phyloP scores from a whole-genome alignment of 2,113 vertebrate species.

The Eubucco bourcierii region DNA sequence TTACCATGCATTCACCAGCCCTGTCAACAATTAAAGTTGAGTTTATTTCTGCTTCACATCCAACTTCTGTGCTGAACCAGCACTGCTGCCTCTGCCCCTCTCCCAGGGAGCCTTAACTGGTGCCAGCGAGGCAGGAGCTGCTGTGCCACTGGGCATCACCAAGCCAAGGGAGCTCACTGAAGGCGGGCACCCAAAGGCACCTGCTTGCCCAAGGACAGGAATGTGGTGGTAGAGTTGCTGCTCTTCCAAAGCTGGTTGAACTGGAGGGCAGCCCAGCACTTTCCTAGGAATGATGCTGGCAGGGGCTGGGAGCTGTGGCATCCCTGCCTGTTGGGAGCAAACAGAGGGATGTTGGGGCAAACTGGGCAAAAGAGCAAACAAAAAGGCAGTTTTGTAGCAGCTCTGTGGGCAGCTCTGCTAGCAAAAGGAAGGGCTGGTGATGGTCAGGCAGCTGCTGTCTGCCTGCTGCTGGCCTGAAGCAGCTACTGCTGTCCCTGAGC shows the following conservation, averaged over 20 bases:
- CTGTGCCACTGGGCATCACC: accelerated
- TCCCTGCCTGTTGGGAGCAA: not conserved
- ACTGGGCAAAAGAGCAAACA: not conserved
- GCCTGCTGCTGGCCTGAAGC: constrained; percentile 13
- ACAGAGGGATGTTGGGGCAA: not conserved
- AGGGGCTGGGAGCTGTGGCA: not conserved
- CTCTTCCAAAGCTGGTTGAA: not conserved
- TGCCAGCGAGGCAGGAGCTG: not conserved
- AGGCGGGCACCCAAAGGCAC: not conserved
- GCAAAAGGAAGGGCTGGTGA: constrained; percentile 35
- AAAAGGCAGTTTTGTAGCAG: not conserved
- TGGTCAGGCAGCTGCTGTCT: constrained; percentile 30
- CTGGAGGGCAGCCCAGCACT: constrained; percentile 6
- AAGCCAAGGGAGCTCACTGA: not conserved
- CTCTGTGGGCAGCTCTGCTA: constrained; percentile 13
- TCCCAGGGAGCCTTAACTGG: not conserved
- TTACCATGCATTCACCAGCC: not conserved
- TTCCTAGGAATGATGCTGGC: not conserved
- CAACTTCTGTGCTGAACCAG: not conserved
- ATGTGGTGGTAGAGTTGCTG: not conserved
- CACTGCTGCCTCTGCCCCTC: not conserved
- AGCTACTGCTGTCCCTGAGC: constrained; percentile 41
- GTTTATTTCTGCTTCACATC: not conserved
- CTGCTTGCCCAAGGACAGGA: not conserved
- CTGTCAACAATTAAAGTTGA: not conserved